Base-by-base conservation (phyloP, 2,888 invertebrate genomes). In the Melinaea marsaeus region DNA sequence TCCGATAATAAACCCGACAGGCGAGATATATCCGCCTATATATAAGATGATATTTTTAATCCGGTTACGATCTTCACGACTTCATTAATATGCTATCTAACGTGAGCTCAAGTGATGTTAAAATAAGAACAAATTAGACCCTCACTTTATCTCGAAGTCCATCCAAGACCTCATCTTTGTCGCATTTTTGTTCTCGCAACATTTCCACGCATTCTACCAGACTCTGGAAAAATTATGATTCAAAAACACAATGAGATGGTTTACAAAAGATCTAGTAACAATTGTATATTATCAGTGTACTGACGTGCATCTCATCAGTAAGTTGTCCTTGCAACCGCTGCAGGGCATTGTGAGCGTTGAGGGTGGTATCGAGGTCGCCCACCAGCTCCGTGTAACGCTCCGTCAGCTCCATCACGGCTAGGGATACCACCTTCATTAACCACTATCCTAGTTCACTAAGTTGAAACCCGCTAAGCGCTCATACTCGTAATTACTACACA, bases 161-260 rank as follows among this genome's bases (percentile, higher is more conserved):
- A 42, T 90, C 90, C 3, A 75, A 54, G 2, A 90, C 81, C 70
- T 90, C 90, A 48, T 88, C 88, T 0, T 84, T 77, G 57, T 90
- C 90, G 7, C 84, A 83, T 62, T 90, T 90, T 70, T 86, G 79
- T 54, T 88, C 89, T 0, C 82, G 78, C 45, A 90, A 70, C 76
- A 80, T 79, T 70, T 89, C 90, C 9, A 88, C 80, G 32, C 78
- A 77, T 57, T 80, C 79, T 22, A 83, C 66, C 22, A 89, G 70
- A 55, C 71, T 75, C 89, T 90, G 72, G 32, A 72, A 66, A 64
- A 9, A 47, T 1, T 9, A 13, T 4, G 13, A 48, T 48, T 48
- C 7, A 22, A 48, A 22, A 13, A 6, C 7, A 7, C 7, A 47
- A 47, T n/a, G 4, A n/a, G 4, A 48, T 3, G 22, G 37, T 37